A percentile compares a stretch with the other conserved stretches of the same genome.
phyloP scores from a whole-genome alignment of 2,797 vertebrate genomes.

The Hephaestus fuliginosus region DNA sequence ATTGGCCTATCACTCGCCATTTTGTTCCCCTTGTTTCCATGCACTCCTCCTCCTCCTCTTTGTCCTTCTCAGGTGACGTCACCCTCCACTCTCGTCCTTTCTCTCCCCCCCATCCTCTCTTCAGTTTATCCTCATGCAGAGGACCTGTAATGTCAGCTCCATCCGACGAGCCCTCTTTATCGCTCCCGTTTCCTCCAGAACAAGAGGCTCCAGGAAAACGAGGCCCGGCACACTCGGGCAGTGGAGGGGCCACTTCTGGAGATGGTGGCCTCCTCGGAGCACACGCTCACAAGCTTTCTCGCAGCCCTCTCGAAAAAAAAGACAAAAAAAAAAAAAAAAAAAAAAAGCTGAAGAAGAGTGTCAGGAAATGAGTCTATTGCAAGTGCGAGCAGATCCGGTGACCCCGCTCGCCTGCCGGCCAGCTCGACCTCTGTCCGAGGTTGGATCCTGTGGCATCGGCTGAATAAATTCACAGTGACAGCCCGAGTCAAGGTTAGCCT shows the following conservation, averaged over 20 bases:
- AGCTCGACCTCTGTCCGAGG: slow-evolving; percentile 30
- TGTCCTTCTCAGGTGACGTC: slow-evolving; percentile 4
- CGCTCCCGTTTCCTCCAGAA: slow-evolving; percentile 24
- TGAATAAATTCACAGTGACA: slow-evolving; percentile 56
- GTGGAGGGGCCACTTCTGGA: slow-evolving; percentile 48
- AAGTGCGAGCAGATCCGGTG: slow-evolving; percentile 10
- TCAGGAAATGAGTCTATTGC: slow-evolving; percentile 24
- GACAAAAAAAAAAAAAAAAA: too few relatives aligned
- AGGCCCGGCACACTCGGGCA: slow-evolving; percentile 32
- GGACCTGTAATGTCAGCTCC: slow-evolving; percentile 46
- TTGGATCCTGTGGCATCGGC: slow-evolving; percentile 34
- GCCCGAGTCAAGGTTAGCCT: slow-evolving; percentile 55
- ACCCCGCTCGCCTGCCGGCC: slow-evolving; percentile 17
- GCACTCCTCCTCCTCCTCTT: neutral
- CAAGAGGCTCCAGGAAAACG: slow-evolving; percentile 41
- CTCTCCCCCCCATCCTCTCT: slow-evolving; percentile 17
- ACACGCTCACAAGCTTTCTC: neutral
- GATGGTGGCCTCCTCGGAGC: slow-evolving; percentile 15
- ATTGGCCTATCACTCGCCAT: slow-evolving; percentile 17
- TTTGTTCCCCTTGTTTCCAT: slow-evolving; percentile 34
- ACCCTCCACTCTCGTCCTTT: neutral
- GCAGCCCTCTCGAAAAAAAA: neutral
- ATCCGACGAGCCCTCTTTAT: slow-evolving; percentile 55
- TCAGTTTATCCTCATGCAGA: slow-evolving; percentile 42
- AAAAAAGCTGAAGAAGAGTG: neutral